Conservation (phyloP, 2,888 invertebrate species). For the Micoletzkya japonica region DNA sequence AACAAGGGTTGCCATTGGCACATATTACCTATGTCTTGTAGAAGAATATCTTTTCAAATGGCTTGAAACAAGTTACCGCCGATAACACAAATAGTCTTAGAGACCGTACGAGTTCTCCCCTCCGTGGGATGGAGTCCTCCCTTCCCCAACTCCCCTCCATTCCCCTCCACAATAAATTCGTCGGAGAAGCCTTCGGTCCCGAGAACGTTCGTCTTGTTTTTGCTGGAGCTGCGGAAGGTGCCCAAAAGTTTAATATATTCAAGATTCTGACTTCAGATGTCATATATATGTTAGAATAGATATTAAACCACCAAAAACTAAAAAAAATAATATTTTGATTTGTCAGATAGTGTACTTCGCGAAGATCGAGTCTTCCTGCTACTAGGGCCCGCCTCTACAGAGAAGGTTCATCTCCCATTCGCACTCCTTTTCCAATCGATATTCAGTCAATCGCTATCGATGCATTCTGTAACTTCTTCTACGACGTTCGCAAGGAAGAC, state of each 20-base stretch:
- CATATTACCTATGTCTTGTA: too few relatives aligned
- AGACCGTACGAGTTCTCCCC: not conserved
- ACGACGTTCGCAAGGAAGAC: constrained; percentile 19
- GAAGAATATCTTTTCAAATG: too few relatives aligned
- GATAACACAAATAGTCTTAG: not conserved
- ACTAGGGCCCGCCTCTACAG: constrained; percentile 4
- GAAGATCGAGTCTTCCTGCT: constrained; percentile 21
- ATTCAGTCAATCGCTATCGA: constrained; percentile 17
- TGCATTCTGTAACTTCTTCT: constrained; percentile 25
- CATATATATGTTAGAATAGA: too few relatives aligned
- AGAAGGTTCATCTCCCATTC: constrained; percentile 6
- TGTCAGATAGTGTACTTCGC: constrained; percentile 9
- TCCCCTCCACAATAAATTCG: constrained; percentile 8
- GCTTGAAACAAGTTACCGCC: too few relatives aligned
- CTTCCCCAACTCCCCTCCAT: not conserved
- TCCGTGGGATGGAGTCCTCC: not conserved
- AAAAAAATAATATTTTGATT: not conserved
- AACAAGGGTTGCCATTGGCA: too few relatives aligned
- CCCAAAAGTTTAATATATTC: not conserved
- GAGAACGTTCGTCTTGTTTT: constrained; percentile 16
- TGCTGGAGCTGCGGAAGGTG: constrained; percentile 25
- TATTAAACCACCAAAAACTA: too few relatives aligned
- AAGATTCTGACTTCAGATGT: not conserved
- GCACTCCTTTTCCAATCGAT: not conserved
- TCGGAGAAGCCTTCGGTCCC: constrained; percentile 24